A percentile compares a stretch with the other conserved stretches of the same genome.
Conservation (phyloP, 2,797 vertebrate species). For the Acanthurus leucopareius region DNA sequence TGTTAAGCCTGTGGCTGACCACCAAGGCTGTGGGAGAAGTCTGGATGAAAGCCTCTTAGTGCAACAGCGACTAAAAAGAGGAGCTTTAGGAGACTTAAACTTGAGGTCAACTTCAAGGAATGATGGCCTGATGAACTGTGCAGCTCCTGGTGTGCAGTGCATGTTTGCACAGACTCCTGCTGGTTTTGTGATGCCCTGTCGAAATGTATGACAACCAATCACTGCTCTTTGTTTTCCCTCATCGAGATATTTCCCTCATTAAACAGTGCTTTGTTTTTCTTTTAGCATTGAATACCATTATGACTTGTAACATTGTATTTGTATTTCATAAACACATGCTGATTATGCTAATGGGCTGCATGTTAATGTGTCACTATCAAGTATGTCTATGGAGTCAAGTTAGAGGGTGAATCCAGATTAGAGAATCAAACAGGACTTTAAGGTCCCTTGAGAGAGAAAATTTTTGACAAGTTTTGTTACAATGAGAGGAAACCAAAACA, state of each 20-base stretch:
- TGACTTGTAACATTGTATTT: neutral
- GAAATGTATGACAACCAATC: neutral
- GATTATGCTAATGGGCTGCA: constrained; percentile 16
- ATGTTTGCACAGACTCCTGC: constrained; percentile 17
- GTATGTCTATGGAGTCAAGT: neutral
- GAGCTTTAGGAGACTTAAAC: constrained; percentile 17
- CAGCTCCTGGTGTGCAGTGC: neutral
- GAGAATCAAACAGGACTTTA: neutral
- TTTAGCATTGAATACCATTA: constrained; percentile 14
- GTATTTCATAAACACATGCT: constrained; percentile 21
- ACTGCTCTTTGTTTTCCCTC: neutral
- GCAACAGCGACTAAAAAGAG: neutral
- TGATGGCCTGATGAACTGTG: neutral
- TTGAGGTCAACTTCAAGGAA: constrained; percentile 9
- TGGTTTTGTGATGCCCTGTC: constrained; percentile 21
- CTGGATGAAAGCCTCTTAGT: constrained; percentile 26
- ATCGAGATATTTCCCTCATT: constrained; percentile 2
- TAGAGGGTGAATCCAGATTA: neutral
- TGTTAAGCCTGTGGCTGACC: constrained; percentile 49
- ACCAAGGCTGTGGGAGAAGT: constrained; percentile 8
- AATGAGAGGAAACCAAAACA: neutral
- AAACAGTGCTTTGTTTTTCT: neutral
- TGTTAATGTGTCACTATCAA: constrained; percentile 10
- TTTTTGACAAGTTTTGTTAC: constrained; percentile 1
- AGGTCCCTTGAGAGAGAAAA: neutral